These are phyloP conservation scores for Diarsia dahlii DNA, from an alignment of 2,888 invertebrate genomes.

Conservation along the genomic window DNA sequence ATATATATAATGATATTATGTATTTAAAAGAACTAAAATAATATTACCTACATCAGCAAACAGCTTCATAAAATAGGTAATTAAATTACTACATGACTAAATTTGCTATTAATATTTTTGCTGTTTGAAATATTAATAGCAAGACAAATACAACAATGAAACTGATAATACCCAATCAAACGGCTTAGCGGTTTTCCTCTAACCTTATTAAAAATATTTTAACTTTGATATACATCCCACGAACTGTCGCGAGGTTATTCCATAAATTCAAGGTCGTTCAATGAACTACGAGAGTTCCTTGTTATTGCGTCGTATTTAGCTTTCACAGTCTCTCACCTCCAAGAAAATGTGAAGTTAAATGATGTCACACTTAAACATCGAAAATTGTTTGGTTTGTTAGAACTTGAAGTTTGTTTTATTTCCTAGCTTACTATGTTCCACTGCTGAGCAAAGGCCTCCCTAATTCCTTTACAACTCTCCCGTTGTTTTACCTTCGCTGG, in stretches of 20 bases:
- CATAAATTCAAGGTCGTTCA: conserved; percentile 40
- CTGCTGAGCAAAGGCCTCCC: too few relatives aligned
- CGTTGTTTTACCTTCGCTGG: too few relatives aligned
- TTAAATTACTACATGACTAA: background rate
- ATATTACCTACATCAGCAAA: too few relatives aligned
- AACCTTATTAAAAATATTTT: background rate
- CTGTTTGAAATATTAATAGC: conserved; percentile 5
- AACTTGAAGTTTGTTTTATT: too few relatives aligned
- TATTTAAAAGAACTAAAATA: too few relatives aligned
- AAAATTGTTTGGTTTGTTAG: too few relatives aligned
- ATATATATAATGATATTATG: too few relatives aligned
- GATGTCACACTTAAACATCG: too few relatives aligned
- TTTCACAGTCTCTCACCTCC: too few relatives aligned
- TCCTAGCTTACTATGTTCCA: too few relatives aligned
- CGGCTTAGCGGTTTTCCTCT: conserved; percentile 7
- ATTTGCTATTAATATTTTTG: background rate
- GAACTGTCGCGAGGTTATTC: background rate
- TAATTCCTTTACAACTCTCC: too few relatives aligned
- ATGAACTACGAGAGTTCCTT: conserved; percentile 19
- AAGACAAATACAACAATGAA: conserved; percentile 3
- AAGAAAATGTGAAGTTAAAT: background rate
- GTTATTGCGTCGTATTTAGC: conserved; percentile 9
- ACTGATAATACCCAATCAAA: conserved; percentile 5
- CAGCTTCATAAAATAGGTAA: background rate
- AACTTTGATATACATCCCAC: background rate